Evolutionary conservation across 1,140 invertebrate genomes (phyloP).

Genomic region (Elymnias hypermnestra): DNA sequence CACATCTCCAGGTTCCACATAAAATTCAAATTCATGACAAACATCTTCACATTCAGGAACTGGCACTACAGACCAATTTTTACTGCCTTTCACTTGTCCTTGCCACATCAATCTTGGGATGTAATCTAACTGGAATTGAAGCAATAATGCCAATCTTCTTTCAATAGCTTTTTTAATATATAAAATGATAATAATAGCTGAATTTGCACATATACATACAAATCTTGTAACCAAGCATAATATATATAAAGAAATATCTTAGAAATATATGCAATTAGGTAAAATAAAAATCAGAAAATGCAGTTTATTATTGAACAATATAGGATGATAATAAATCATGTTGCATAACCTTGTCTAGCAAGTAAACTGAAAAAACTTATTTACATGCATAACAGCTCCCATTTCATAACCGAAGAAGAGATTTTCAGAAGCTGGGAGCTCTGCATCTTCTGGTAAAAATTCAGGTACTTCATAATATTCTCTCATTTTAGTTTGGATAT

Average conservation of each 20-base stretch:
- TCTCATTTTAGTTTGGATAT: constrained; percentile 84
- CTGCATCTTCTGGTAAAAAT: constrained; percentile 92
- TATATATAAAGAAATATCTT: no score
- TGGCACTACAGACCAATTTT: constrained; percentile 90
- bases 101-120: constrained; percentile 95
- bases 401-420: constrained; percentile 95
- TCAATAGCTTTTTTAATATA: no score
- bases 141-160: no score
- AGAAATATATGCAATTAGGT: no score
- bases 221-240: no score
- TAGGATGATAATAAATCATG: no score
- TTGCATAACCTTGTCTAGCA: no score
- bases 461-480: constrained; percentile 89
- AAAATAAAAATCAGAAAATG: no score
- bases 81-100: constrained; percentile 91
- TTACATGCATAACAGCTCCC: constrained; percentile 95
- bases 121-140: constrained; percentile 88
- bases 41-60: constrained; percentile 91
- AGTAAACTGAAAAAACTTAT: no score
- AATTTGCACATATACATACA: no score
- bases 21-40: constrained; percentile 85
- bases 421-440: constrained; percentile 93
- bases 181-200: no score
- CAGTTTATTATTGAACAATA: no score
- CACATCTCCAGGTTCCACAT: constrained; percentile 91